phyloP scores from a whole-genome alignment of 1,140 invertebrate species.

The Pachyrhynchus sulphureomaculatus region DNA sequence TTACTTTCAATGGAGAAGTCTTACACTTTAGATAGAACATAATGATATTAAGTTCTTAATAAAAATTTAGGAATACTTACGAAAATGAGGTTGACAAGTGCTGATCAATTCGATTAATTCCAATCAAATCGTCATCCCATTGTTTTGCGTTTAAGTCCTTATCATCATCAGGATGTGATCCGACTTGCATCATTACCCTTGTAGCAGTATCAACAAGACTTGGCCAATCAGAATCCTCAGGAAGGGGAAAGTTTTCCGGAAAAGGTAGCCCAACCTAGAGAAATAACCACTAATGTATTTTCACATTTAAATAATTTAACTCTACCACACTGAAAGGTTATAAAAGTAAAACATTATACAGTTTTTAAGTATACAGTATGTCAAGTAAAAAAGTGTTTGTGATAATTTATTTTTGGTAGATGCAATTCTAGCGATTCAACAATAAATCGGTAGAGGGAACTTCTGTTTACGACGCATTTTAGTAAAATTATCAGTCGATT shows the following conservation, averaged over 20 bases:
- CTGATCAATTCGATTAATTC: slow-evolving; percentile 10
- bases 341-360: too few species aligned
- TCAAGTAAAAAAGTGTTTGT: too few species aligned
- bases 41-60: too few species aligned
- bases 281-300: not conserved
- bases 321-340: too few species aligned
- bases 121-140: slow-evolving; percentile 45
- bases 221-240: slow-evolving; percentile 73
- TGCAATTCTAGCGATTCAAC: too few species aligned
- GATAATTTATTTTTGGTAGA: too few species aligned
- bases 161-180: slow-evolving; percentile 27
- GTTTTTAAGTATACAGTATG: slow-evolving; percentile 9
- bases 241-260: slow-evolving; percentile 54
- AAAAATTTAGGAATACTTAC: slow-evolving; percentile 47
- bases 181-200: slow-evolving; percentile 66
- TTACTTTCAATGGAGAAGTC: too few species aligned
- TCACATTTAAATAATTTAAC: too few species aligned
- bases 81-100: slow-evolving; percentile 49
- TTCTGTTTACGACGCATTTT: too few species aligned
- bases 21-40: too few species aligned
- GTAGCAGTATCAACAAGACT: slow-evolving; percentile 76
- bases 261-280: slow-evolving; percentile 27
- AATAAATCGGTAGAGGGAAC: too few species aligned
- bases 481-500: too few species aligned
- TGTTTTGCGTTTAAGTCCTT: slow-evolving; percentile 24